Evolutionary conservation across 2,888 invertebrate genomes (phyloP).

Genomic region (Clunio marinus): DNA sequence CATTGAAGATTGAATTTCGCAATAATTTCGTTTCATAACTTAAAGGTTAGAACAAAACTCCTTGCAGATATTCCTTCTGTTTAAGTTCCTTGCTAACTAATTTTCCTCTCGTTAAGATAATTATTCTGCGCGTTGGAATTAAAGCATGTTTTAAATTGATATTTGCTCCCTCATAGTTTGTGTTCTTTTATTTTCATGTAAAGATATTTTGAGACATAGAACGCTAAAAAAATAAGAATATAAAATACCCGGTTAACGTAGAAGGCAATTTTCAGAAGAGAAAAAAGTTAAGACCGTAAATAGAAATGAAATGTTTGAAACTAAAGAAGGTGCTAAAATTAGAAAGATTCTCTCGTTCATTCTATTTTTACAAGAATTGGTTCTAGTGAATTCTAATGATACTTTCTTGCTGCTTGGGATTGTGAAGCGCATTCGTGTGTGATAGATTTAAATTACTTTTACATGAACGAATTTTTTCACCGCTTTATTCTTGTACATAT

Average conservation of each 20-base stretch:
- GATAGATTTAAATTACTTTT: neutral
- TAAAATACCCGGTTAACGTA: neutral
- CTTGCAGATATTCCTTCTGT: neutral
- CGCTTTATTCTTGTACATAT: too few relatives aligned
- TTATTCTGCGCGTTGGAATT: neutral
- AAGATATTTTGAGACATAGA: too few relatives aligned
- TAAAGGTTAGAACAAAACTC: constrained; percentile 15
- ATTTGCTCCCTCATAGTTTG: neutral
- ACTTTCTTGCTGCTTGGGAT: neutral
- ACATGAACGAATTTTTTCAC: neutral
- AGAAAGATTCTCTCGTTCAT: neutral
- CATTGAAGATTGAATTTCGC: neutral
- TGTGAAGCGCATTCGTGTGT: neutral
- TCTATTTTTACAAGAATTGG: constrained; percentile 15
- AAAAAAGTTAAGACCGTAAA: neutral
- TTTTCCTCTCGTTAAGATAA: too few relatives aligned
- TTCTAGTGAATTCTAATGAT: neutral
- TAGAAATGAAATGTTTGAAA: constrained; percentile 6
- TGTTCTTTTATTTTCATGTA: neutral
- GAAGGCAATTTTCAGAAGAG: neutral
- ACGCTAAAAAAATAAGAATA: neutral
- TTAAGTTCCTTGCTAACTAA: neutral
- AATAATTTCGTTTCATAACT: neutral
- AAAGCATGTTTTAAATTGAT: neutral
- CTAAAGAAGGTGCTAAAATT: constrained; percentile 11